phyloP scores from a whole-genome alignment of 2,888 invertebrate species.

The Pandemis corylana region DNA sequence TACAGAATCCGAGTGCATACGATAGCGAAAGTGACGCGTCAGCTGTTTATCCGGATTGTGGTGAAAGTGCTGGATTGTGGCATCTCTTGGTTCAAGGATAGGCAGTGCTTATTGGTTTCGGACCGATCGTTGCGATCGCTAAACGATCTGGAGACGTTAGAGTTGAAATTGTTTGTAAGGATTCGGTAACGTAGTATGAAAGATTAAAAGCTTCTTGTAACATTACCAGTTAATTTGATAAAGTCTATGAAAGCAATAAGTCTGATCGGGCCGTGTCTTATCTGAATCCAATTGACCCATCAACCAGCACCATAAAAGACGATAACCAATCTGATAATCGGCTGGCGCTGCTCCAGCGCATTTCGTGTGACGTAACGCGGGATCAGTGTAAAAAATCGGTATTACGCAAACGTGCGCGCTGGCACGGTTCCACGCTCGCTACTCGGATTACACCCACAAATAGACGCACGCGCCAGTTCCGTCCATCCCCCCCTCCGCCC shows the following conservation, averaged over 20 bases:
- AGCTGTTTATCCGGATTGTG: constrained; percentile 72
- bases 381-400: constrained; percentile 73
- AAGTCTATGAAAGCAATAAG: constrained; percentile 11
- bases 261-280: constrained; percentile 48
- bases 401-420: constrained; percentile 80
- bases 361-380: constrained; percentile 81
- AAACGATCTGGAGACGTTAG: constrained; percentile 9
- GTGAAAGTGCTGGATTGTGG: constrained; percentile 51
- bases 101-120: constrained; percentile 39
- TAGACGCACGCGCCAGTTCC: constrained; percentile 73
- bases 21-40: constrained; percentile 62
- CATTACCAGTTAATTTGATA: neutral
- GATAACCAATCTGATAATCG: constrained; percentile 77
- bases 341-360: constrained; percentile 78
- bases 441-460: constrained; percentile 83
- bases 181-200: neutral
- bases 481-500: constrained; percentile 51
- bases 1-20: constrained; percentile 51
- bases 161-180: constrained; percentile 13
- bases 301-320: constrained; percentile 81
- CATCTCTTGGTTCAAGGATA: constrained; percentile 61
- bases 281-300: constrained; percentile 65
- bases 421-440: constrained; percentile 79
- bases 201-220: neutral
- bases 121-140: constrained; percentile 23